Evolutionary conservation across 1,140 invertebrate genomes (phyloP).

Genomic region (Cherax quadricarinatus): DNA sequence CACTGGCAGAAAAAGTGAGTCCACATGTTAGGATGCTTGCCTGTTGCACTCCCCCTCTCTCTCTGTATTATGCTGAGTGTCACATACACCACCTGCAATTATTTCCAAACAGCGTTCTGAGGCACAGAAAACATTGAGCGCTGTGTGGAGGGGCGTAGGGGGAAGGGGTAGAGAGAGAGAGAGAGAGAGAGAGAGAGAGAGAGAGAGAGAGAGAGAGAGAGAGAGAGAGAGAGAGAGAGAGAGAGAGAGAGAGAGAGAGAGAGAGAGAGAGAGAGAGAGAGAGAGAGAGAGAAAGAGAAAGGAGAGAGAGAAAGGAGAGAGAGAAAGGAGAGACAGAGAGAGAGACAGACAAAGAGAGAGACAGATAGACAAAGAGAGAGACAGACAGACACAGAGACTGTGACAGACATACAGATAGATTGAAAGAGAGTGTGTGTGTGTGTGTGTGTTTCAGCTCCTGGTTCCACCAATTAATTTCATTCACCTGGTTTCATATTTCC

Average conservation of each 20-base stretch:
- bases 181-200: neutral
- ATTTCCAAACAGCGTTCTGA: no score
- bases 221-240: slow-evolving; percentile 5
- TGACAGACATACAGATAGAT: neutral
- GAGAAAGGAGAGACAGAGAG: neutral
- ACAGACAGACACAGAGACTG: neutral
- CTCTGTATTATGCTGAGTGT: no score
- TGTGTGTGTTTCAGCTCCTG: no score
- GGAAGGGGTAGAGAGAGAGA: neutral
- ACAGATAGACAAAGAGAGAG: neutral
- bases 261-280: neutral
- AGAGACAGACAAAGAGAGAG: neutral
- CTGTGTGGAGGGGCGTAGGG: no score
- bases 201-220: neutral
- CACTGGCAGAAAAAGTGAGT: no score
- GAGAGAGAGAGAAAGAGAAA: neutral
- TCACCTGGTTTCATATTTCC: no score
- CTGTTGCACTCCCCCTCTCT: no score
- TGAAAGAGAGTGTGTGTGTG: neutral
- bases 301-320: neutral
- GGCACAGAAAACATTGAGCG: no score
- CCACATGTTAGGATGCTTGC: no score
- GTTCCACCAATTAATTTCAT: no score
- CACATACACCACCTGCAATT: no score
- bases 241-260: slow-evolving; percentile 17